Evolutionary conservation across 2,888 invertebrate species (phyloP).

Genomic region (Diadromus collaris): DNA sequence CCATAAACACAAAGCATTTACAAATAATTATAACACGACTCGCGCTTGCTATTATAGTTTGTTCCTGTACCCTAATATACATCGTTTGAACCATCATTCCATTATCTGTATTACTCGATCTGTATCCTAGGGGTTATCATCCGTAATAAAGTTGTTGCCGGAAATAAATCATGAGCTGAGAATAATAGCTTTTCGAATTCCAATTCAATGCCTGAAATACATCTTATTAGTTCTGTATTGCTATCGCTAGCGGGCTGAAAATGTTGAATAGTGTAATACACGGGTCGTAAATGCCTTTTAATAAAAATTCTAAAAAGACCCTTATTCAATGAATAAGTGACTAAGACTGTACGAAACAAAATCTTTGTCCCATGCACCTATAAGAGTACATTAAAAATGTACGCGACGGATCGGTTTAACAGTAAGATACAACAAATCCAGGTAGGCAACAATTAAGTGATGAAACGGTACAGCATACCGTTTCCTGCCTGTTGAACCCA

Average conservation of each 20-base stretch:
- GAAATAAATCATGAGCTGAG: neutral
- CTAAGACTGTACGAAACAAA: neutral
- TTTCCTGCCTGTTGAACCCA: conserved; percentile 17
- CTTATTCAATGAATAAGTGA: neutral
- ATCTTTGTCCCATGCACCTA: neutral
- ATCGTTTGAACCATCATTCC: neutral
- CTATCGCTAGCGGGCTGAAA: neutral
- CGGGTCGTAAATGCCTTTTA: too few species aligned
- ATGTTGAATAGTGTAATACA: neutral
- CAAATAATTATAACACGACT: neutral
- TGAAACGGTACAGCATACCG: conserved; percentile 19
- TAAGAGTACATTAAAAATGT: neutral
- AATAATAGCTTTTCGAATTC: neutral
- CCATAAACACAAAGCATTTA: neutral
- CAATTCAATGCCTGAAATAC: neutral
- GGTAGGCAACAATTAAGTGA: neutral
- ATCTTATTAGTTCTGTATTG: neutral
- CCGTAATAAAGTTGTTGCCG: neutral
- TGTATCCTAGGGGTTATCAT: neutral
- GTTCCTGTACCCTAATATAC: neutral
- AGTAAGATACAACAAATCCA: neutral
- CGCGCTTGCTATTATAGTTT: neutral
- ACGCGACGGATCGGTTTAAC: neutral
- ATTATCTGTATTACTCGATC: neutral
- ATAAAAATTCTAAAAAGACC: neutral